Base-by-base conservation (phyloP, 2,888 invertebrate species). In the Mythimna impura region DNA sequence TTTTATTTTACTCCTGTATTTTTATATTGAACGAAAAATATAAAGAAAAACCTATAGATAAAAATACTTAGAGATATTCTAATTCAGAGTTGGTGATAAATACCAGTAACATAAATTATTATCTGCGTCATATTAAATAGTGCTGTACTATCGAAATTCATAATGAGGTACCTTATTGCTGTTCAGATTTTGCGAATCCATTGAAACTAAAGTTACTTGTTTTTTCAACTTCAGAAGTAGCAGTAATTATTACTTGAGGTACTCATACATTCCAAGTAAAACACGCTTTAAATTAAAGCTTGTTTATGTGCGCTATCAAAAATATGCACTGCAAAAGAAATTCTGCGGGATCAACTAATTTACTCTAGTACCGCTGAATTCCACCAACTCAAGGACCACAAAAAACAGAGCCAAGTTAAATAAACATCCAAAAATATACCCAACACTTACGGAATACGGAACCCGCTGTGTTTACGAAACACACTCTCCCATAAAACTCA, bases 401-500 rank as follows among this genome's bases (percentile, higher is more conserved):
- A 70, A 80, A 77, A 63, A 79, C 68, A 54, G 54, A 60, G 34
- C n/a, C 47, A 75, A 78, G 57, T 60, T 66, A 72, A 78, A 74
- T 79, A 73, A 81, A 71, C 55, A 66, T 75, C 73, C 67, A 73
- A 76, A 86, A 86, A 86, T 86, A 84, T 58, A 67, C 72, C 40
- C 58, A 74, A 73, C 62, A 66, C 74, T 64, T 70, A 85, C 80
- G 52, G 82, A 79, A 85, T 68, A 86, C 84, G 76, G 86, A 87
- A 87, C 82, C 82, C 75, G 36, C 63, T 36, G 55, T 80, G 57
- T 81, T 82, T 75, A 78, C 76, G 68, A 76, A 86, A 78, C 73
- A 80, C 76, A 77, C 66, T 82, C 71, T 67, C 68, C 67, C 77
- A 86, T 86, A 87, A 88, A 89, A 87, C 86, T 86, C 80, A 83